Evolutionary conservation across 1,140 invertebrate genomes (phyloP), one percentile per base, ranked within the genome.

Genomic region (Polypedilum pembai): DNA sequence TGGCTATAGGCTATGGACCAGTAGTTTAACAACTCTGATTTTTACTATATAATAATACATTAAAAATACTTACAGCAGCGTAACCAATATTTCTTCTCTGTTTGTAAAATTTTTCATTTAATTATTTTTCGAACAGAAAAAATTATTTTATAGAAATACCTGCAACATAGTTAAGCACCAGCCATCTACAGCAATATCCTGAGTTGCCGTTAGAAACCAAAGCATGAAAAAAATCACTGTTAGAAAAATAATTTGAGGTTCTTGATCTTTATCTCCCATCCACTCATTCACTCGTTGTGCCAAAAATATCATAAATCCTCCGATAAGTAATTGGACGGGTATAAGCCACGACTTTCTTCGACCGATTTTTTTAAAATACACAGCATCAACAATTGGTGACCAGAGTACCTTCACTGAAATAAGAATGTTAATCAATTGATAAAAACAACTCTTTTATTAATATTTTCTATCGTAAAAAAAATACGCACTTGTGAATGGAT

Each of bases 101-200:
- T 33, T 1, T 5, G 5, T 3, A 3, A 33, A 33, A 33, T 3
- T 3, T 33, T 33, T 5, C 24, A 33, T 3, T 3, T 33, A 33
- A 33, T 33, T 33, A 33, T 3, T 33, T 3, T 33, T 33, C 24
- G 1, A 3, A 33, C n/a, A n/a, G n/a, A 33, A 33, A 33, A 3
- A 33, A 33, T 33, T 33, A 33, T 33, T 3, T 1, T 33, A 3
- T 33, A 33, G 24, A 33, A 33, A 33, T 33, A 33, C 24, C 24
- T 94, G 92, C 8, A 99, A 84, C 93, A 99, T 98, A 4, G 96
- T 98, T 0, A 99, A 83, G 18, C 96, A 96, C 96, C 96, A 99
- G 3, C 96, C 96, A 88, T 99, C 96, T 2, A 98, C 95, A 76
- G 95, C 95, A 81, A 99, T 98, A 83, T 99, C 96, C 85, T 99